phyloP scores from a whole-genome alignment of 1,140 invertebrate species.

The Neodiprion fabricii region DNA sequence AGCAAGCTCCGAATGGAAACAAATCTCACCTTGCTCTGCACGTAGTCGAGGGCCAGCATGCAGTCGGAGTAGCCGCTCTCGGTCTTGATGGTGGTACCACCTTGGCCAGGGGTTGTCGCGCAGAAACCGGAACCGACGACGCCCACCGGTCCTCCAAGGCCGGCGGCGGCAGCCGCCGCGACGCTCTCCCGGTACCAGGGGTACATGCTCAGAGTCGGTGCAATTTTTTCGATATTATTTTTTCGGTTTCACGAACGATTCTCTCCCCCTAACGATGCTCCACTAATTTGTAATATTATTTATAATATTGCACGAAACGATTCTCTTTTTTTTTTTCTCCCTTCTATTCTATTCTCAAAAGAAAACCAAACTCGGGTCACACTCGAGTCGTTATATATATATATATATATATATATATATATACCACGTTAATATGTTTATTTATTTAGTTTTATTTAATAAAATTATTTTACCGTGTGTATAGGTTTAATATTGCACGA shows the following conservation, averaged over 20 bases:
- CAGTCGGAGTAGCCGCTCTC: constrained; percentile 76
- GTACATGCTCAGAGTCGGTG: constrained; percentile 65
- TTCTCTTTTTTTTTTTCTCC: too few relatives aligned
- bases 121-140: constrained; percentile 60
- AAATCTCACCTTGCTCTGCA: constrained; percentile 70
- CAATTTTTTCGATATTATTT: constrained; percentile 34
- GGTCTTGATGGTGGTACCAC: constrained; percentile 67
- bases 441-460: not conserved
- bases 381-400: not conserved
- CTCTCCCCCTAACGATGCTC: not conserved
- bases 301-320: not conserved
- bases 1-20: not conserved
- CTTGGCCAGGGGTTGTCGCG: constrained; percentile 56
- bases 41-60: constrained; percentile 75
- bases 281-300: too few relatives aligned
- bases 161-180: constrained; percentile 63
- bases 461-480: not conserved
- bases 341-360: not conserved
- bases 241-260: not conserved
- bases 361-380: not conserved
- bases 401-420: not conserved
- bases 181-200: constrained; percentile 75
- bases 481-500: not conserved
- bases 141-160: constrained; percentile 58
- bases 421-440: not conserved